Conservation (phyloP, 2,797 vertebrate genomes). For the Catamblyrhynchus diadema region DNA sequence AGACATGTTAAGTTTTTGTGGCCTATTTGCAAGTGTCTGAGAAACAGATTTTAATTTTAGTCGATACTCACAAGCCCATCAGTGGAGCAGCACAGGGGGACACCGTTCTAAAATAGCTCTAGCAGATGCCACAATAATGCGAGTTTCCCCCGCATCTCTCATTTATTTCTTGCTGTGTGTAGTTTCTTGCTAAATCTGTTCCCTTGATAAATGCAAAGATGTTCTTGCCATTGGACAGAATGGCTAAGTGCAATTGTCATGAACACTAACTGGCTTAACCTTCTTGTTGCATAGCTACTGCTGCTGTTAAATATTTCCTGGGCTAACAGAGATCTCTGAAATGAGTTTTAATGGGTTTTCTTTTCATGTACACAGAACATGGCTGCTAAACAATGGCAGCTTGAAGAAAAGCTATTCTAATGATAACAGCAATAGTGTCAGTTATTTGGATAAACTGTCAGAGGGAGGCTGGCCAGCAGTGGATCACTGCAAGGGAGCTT, state of each 20-base stretch:
- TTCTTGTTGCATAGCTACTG: background rate
- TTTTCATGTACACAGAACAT: background rate
- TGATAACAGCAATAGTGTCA: background rate
- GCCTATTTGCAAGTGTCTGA: slow-evolving; percentile 14
- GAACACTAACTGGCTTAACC: slow-evolving; percentile 26
- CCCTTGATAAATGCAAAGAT: slow-evolving; percentile 7
- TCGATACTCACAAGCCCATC: background rate
- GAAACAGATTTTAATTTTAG: slow-evolving; percentile 48
- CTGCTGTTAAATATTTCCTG: slow-evolving; percentile 28
- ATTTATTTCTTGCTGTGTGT: slow-evolving; percentile 36
- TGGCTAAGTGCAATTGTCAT: background rate
- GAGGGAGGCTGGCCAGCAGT: background rate
- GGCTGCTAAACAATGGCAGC: slow-evolving; percentile 2
- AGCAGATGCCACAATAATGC: slow-evolving; percentile 38
- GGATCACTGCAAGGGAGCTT: background rate
- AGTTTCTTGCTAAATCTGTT: slow-evolving; percentile 26
- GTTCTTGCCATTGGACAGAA: background rate
- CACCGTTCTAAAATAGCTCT: slow-evolving; percentile 39
- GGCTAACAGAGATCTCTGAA: slow-evolving; percentile 13
- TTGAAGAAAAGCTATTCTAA: slow-evolving; percentile 13
- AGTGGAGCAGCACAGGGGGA: slow-evolving; percentile 50
- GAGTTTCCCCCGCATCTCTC: background rate
- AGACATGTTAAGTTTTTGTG: background rate
- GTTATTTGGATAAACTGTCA: background rate
- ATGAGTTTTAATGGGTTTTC: slow-evolving; percentile 26